Percentiles rank a stretch among this genome's conserved stretches.
These are phyloP conservation scores for Amphiura filiformis DNA, from an alignment of 35 echinoderm and acorn worm genomes.

Conservation along the genomic window DNA sequence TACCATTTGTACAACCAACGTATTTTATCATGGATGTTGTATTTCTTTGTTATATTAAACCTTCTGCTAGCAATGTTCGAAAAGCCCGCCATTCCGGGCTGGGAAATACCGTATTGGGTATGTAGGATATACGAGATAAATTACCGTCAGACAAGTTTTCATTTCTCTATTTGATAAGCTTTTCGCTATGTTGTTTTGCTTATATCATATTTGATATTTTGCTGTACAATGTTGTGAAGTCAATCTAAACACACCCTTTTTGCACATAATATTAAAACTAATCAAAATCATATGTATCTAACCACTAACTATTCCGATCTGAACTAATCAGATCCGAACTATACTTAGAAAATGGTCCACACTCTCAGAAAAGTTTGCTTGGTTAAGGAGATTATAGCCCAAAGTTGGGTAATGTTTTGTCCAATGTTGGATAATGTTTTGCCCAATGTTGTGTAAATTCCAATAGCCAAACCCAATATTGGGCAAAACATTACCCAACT, in stretches of 20 bases:
- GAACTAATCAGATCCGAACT: no score
- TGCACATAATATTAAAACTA: no score
- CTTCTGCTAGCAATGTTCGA: conserved; percentile 84
- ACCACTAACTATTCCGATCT: no score
- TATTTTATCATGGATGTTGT: conserved; percentile 63
- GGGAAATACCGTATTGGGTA: conserved; percentile 82
- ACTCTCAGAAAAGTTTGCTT: no score
- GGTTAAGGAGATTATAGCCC: no score
- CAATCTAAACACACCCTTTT: not conserved
- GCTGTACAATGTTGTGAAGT: not conserved
- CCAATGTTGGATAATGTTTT: no score
- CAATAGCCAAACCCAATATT: not conserved
- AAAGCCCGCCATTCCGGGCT: conserved; percentile 68
- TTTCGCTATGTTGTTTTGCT: not conserved
- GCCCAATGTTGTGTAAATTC: no score
- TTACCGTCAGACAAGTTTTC: not conserved
- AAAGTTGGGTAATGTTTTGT: no score
- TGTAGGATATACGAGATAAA: not conserved
- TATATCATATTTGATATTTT: not conserved
- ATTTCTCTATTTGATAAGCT: not conserved
- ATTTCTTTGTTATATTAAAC: conserved; percentile 77
- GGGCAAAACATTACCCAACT: no score
- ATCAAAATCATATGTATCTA: no score
- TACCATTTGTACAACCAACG: conserved; percentile 85
- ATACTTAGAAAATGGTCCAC: no score